phyloP scores from a whole-genome alignment of 2,888 invertebrate species.

The Metellina segmentata region DNA sequence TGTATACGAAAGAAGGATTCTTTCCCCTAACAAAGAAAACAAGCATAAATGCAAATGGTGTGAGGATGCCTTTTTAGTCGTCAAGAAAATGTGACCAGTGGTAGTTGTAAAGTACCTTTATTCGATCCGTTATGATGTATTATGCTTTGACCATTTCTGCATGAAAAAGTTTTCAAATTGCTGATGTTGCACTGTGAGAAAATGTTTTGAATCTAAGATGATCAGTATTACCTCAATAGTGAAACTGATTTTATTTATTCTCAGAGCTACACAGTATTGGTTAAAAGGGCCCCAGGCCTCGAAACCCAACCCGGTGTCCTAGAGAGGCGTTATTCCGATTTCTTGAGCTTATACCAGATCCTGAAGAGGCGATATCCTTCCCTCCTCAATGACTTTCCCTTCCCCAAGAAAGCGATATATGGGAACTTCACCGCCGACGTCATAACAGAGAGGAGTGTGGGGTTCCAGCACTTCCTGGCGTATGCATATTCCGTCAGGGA shows the following conservation, averaged over 20 bases:
- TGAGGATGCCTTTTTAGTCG: too few relatives aligned
- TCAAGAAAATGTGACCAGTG: too few relatives aligned
- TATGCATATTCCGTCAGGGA: conserved; percentile 80
- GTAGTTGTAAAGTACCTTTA: too few relatives aligned
- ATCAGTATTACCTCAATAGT: neutral
- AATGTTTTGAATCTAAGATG: too few relatives aligned
- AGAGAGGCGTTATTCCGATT: conserved; percentile 81
- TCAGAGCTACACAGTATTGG: conserved; percentile 77
- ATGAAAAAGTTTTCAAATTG: too few relatives aligned
- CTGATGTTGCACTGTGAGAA: too few relatives aligned
- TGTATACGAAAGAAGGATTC: too few relatives aligned
- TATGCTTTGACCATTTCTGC: neutral
- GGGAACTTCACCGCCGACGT: conserved; percentile 81
- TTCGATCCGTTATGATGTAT: too few relatives aligned
- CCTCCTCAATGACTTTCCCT: conserved; percentile 80
- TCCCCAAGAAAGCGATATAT: conserved; percentile 81
- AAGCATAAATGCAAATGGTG: too few relatives aligned
- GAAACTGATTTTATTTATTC: neutral
- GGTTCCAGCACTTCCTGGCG: conserved; percentile 81
- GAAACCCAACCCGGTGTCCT: conserved; percentile 80
- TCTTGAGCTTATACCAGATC: conserved; percentile 80
- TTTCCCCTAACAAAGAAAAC: too few relatives aligned
- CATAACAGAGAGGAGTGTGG: conserved; percentile 80
- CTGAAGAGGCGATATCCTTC: conserved; percentile 79
- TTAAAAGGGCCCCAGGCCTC: conserved; percentile 78